phyloP scores from a whole-genome alignment of 2,113 vertebrate genomes.

The Galbula dea region DNA sequence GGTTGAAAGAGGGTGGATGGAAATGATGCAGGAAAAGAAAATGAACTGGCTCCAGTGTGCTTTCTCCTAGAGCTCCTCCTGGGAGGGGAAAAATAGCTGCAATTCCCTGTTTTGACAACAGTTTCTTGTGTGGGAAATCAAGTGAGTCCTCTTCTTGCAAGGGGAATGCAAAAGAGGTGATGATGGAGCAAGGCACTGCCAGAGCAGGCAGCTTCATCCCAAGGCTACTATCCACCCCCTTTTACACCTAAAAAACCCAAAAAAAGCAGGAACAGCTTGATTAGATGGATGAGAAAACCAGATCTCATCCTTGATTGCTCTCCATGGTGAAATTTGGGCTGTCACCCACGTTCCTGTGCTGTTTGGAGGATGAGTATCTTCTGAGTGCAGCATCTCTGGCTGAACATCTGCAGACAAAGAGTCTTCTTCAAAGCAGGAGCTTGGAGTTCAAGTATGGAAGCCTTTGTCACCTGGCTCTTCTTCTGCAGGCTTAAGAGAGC shows the following conservation, averaged over 20 bases:
- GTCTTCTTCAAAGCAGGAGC: not conserved
- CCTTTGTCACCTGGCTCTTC: accelerated
- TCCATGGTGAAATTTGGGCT: accelerated
- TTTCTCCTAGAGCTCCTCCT: not conserved
- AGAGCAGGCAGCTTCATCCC: not conserved
- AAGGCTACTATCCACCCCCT: not conserved
- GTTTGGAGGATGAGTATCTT: not conserved
- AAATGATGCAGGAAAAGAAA: not conserved
- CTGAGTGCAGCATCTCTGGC: accelerated
- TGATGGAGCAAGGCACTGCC: not conserved
- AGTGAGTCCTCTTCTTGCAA: accelerated
- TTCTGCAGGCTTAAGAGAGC: not conserved
- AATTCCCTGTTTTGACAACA: not conserved
- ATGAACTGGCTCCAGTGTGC: accelerated
- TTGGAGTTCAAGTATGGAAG: accelerated
- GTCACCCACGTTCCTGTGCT: not conserved
- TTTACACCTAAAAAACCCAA: too few species aligned
- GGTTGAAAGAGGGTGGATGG: not conserved
- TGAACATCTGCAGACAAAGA: not conserved
- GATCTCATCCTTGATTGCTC: not conserved
- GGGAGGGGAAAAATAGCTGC: not conserved
- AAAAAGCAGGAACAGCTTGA: not conserved
- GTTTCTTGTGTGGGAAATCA: not conserved
- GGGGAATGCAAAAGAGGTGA: accelerated
- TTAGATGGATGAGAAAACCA: not conserved